A percentile compares a stretch with the other conserved stretches of the same genome.
Evolutionary conservation across 2,113 vertebrate species (phyloP).

Genomic region (Podilymbus podiceps): DNA sequence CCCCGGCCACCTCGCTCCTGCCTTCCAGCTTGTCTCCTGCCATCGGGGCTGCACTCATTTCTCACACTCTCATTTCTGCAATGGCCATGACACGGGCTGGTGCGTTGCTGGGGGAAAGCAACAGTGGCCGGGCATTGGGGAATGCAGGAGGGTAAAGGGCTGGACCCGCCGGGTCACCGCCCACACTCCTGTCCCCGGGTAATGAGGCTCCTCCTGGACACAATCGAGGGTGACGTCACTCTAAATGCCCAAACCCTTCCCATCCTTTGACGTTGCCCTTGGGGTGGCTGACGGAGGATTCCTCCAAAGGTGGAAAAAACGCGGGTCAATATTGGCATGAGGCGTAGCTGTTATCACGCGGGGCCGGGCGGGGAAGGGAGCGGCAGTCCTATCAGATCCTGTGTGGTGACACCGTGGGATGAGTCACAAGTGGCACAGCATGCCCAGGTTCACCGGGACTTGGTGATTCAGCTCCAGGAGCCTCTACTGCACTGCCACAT

Average conservation of each 20-base stretch:
- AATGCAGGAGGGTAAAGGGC: fast-evolving
- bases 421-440: not conserved
- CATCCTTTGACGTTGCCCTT: not conserved
- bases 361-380: not conserved
- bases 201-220: not conserved
- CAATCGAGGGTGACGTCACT: fast-evolving
- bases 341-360: not conserved
- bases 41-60: fast-evolving
- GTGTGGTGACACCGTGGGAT: not conserved
- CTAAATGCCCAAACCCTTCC: not conserved
- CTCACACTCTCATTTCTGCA: not conserved
- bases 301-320: not conserved
- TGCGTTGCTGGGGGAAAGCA: not conserved
- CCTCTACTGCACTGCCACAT: not conserved
- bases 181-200: not conserved
- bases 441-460: fast-evolving
- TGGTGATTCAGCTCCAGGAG: not conserved
- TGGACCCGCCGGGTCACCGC: not conserved
- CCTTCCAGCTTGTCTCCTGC: not conserved
- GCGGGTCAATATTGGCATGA: fast-evolving
- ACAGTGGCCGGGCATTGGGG: not conserved
- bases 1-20: fast-evolving
- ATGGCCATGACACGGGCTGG: fast-evolving
- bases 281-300: not conserved
- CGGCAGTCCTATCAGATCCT: not conserved